Base-by-base conservation (phyloP, 2,888 invertebrate genomes). In the Harpagoxenus sublaevis region DNA sequence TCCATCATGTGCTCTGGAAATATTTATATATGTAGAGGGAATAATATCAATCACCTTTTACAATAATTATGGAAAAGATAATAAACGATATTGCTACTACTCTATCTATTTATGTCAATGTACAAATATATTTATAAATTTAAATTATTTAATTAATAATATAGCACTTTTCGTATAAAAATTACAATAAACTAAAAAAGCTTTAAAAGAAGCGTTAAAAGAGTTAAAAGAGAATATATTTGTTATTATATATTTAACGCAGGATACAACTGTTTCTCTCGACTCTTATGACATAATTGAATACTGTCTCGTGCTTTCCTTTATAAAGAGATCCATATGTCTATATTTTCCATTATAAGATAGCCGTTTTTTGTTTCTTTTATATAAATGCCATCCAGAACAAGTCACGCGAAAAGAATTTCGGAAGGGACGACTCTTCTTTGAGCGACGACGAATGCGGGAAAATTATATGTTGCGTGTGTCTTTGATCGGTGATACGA, bases 391-490 rank as follows among this genome's bases (percentile, higher is more conserved):
- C 48, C 79, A 48, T 60, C 74, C 15, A 28, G 28, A 81, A 73
- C 8, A 55, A 60, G 74, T 81, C 79, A 81, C 73, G 73, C 73
- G 28, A 81, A 81, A 81, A 39, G 39, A 28, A 39, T 81, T 79
- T 55, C 60, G 73, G 48, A 79, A 39, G 73, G 57, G 57, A 35
- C 57, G 35, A 71, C 12, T n/a, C 60, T 71, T 35, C 60, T 81
- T 60, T 73, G 60, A 73, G 23, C 35, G 57, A 48, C 79, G 48
- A 79, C 79, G 60, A 60, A 48, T 48, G 73, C 71, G 73, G 39
- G 71, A n/a, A 81, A 81, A 81, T 81, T 81, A 81, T 60, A 81
- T 48, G 79, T 81, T 81, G 73, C 74, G 73, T 73, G 79, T 81
- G 60, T 73, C 57, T 79, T 45, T 81, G 79, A 81, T 81, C 79